Evolutionary conservation across 2,113 vertebrate species (phyloP).

Genomic region (Indicator maculatus): DNA sequence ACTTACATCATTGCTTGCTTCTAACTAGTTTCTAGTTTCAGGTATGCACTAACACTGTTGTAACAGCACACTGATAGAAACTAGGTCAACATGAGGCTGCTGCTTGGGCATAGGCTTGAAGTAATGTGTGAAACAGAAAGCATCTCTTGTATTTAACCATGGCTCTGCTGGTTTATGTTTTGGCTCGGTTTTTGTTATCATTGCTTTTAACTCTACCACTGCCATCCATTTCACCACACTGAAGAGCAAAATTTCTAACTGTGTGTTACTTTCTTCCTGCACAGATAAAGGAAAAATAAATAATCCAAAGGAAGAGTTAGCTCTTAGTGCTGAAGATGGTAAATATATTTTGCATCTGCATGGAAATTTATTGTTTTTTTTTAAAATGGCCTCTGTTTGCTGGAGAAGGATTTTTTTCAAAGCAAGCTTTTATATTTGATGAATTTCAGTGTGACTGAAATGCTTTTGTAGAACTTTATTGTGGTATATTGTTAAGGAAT

Average conservation of each 20-base stretch:
- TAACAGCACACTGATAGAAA: slow-evolving; percentile 18
- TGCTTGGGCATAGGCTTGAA: slow-evolving; percentile 23
- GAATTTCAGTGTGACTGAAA: background rate
- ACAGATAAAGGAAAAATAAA: slow-evolving; percentile 80
- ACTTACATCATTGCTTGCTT: slow-evolving; percentile 44
- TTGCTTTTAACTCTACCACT: slow-evolving; percentile 38
- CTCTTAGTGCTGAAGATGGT: slow-evolving; percentile 85
- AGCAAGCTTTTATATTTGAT: background rate
- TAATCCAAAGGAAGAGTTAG: slow-evolving; percentile 75
- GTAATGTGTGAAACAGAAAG: slow-evolving; percentile 15
- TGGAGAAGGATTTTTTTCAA: background rate
- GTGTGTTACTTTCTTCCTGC: slow-evolving; percentile 68
- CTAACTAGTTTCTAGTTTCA: slow-evolving; percentile 53
- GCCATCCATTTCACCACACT: background rate
- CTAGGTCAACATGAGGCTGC: background rate
- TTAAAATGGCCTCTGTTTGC: background rate
- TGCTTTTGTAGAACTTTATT: background rate
- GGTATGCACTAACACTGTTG: slow-evolving; percentile 16
- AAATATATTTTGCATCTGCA: slow-evolving; percentile 76
- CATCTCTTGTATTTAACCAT: slow-evolving; percentile 18
- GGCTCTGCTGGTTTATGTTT: background rate
- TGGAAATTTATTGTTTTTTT: slow-evolving; percentile 44
- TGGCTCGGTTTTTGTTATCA: background rate
- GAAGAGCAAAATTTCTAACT: slow-evolving; percentile 59
- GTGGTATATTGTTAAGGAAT: background rate